These are phyloP conservation scores for Austrolebias charrua DNA, from an alignment of 2,797 vertebrate species.

Conservation along the genomic window DNA sequence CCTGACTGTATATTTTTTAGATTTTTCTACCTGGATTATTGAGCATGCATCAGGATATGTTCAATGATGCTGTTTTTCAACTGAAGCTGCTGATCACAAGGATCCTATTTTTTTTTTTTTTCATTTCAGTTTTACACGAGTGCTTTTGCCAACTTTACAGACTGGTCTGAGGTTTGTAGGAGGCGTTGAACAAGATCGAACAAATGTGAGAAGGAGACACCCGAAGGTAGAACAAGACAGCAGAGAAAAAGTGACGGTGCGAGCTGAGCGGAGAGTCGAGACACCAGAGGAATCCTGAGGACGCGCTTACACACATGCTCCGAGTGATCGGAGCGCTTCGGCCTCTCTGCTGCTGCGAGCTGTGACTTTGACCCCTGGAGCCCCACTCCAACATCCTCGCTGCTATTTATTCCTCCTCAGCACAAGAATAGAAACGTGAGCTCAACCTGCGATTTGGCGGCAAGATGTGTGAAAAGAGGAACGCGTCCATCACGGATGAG, in stretches of 20 bases:
- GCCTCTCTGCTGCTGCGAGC: conserved; percentile 64
- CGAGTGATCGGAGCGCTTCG: conserved; percentile 73
- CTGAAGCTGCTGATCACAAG: no score
- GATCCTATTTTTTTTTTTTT: no score
- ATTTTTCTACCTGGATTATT: no score
- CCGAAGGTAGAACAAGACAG: no score
- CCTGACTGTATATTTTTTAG: no score
- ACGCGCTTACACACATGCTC: conserved; percentile 73
- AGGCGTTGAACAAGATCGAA: no score
- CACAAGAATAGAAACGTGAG: conserved; percentile 67
- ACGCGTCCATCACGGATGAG: conserved; percentile 28
- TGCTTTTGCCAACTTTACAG: no score
- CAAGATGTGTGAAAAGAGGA: conserved; percentile 62
- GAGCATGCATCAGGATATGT: no score
- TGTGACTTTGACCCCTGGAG: conserved; percentile 64
- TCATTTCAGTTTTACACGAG: no score
- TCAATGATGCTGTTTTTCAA: no score
- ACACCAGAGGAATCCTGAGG: conserved; percentile 61
- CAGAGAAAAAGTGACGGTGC: conserved; percentile 20
- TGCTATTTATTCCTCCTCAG: conserved; percentile 69
- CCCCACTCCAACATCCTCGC: conserved; percentile 38
- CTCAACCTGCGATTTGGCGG: conserved; percentile 55
- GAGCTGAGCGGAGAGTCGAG: conserved; percentile 18
- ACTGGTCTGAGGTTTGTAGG: no score
- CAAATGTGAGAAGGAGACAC: no score